Conservation (phyloP, 2,888 invertebrate species). For the Lasioglossum figueresi region DNA sequence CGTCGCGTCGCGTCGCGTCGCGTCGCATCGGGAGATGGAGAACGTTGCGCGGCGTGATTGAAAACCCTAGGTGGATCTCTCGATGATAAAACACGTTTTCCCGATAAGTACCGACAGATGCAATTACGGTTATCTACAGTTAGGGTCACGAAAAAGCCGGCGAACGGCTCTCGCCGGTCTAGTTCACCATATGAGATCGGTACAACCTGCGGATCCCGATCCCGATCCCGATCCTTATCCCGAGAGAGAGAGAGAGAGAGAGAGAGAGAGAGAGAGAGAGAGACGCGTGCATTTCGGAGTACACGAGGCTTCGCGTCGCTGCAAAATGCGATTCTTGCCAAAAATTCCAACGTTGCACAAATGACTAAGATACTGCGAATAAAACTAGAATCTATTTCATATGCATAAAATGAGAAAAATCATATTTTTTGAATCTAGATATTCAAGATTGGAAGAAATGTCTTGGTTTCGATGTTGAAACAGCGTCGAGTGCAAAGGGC, state of each 20-base stretch:
- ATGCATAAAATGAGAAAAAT: too few relatives aligned
- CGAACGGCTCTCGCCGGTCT: conserved; percentile 70
- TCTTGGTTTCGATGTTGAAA: too few relatives aligned
- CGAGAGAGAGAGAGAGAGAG: background rate
- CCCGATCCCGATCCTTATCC: background rate
- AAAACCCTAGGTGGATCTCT: conserved; percentile 17
- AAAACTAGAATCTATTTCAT: background rate
- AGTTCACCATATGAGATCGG: conserved; percentile 68
- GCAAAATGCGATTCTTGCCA: background rate
- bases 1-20: too few relatives aligned
- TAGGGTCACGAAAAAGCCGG: conserved; percentile 72
- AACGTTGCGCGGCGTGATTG: conserved; percentile 16
- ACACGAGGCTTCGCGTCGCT: too few relatives aligned
- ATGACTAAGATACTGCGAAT: background rate
- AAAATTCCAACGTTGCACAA: background rate
- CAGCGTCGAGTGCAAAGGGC: background rate
- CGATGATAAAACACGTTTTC: conserved; percentile 63
- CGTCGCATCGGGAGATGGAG: background rate
- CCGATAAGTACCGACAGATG: conserved; percentile 55
- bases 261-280: background rate
- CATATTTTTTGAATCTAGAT: too few relatives aligned
- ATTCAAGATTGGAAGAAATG: too few relatives aligned
- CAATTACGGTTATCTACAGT: conserved; percentile 72
- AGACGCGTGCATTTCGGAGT: background rate
- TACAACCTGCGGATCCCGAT: background rate